Evolutionary conservation across 2,113 vertebrate genomes (phyloP), one percentile per base, ranked within the genome.

Genomic region (Regulus satrapa): DNA sequence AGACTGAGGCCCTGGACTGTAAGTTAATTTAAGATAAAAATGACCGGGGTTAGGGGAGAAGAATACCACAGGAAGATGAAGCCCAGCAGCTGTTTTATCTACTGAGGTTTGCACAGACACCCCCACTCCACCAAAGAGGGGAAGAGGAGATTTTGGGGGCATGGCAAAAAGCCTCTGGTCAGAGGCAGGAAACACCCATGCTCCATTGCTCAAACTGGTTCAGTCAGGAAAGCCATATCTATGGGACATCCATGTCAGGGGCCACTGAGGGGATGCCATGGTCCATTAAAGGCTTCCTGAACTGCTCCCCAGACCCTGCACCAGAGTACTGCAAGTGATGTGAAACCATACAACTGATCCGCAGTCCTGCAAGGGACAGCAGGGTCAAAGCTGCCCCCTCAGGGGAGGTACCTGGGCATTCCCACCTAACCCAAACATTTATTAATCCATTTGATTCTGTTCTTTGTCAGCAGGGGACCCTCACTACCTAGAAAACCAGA

Each of bases 171-270:
- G 14, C 6, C 40, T 38, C 46, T 72, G 26, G 56, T 54, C 28
- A 84, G 56, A 63, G 14, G 28, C 28, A 54, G 54, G 18, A 14
- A 36, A 72, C 18, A 54, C 3, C 7, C 18, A 38, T 9, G 5
- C 21, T 18, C n/a, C 0, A 0, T 15, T 40, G 46, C 18, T n/a
- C 28, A 23, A 38, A 38, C 7, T 38, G 29, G n/a, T 18, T 63
- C 49, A n/a, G 58, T 10, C 28, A 84, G 40, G 19, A 63, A 84
- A 38, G 40, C 40, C 58, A n/a, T 9, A 55, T 40, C n/a, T 28
- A 23, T 18, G 16, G 28, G 58, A 63, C 28, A n/a, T 23, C 45
- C 23, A 63, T 2, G 18, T 6, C 40, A 63, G 23, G 8, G 21
- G 48, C 21, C 4, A 1, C 40, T 18, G 14, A 83, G 40, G 28